Evolutionary conservation across 2,888 invertebrate genomes (phyloP).

Genomic region (Shargacucullia verbasci): DNA sequence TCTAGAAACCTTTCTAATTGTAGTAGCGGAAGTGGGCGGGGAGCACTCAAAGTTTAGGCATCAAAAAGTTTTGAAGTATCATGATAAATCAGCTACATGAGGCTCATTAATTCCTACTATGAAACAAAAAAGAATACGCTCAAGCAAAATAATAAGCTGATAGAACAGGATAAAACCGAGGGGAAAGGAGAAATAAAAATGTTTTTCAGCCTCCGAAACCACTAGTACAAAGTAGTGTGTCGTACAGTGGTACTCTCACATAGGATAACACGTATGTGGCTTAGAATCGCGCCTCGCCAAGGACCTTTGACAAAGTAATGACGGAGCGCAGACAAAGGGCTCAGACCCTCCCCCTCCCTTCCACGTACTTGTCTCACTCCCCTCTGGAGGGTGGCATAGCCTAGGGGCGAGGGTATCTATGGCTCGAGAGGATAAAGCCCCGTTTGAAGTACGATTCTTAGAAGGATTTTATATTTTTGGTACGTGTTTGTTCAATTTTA

Average conservation of each 20-base stretch:
- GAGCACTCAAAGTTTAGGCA: not conserved
- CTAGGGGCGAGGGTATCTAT: conserved; percentile 63
- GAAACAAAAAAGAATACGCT: conserved; percentile 17
- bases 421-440: conserved; percentile 61
- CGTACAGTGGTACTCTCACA: conserved; percentile 45
- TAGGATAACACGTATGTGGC: conserved; percentile 59
- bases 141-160: conserved; percentile 41
- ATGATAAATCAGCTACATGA: not conserved
- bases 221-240: conserved; percentile 56
- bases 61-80: too few relatives aligned
- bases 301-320: conserved; percentile 88
- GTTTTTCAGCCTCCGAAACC: conserved; percentile 48
- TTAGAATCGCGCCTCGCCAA: conserved; percentile 60
- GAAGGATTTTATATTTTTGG: conserved; percentile 55
- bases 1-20: conserved; percentile 2
- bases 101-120: conserved; percentile 2
- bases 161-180: conserved; percentile 23
- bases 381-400: conserved; percentile 45
- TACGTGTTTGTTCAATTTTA: conserved; percentile 41
- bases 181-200: conserved; percentile 50
- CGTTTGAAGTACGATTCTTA: conserved; percentile 61
- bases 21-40: not conserved
- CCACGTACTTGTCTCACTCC: conserved; percentile 53
- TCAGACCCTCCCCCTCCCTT: conserved; percentile 48
- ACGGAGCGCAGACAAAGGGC: conserved; percentile 80